Evolutionary conservation across 2,113 vertebrate species (phyloP), one percentile per base, ranked within the genome.

Genomic region (Theristicus caerulescens): DNA sequence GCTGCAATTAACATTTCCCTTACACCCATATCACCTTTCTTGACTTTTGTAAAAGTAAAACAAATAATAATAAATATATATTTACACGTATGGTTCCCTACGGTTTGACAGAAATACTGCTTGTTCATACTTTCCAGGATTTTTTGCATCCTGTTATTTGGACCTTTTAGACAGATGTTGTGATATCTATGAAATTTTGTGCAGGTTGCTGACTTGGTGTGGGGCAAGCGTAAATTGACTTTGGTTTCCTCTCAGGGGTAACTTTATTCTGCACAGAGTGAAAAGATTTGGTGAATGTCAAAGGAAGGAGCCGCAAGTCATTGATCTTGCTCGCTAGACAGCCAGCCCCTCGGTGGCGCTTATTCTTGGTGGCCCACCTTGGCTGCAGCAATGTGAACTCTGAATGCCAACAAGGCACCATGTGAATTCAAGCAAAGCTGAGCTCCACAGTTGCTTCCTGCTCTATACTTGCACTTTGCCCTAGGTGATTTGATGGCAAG

Each of bases 1-100:
- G 29, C 69, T 97, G 87, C 86, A 98, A 97, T 97, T 98, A 98
- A 64, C 91, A 87, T 95, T 97, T 96, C 47, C 82, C 81, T 97
- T 96, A 90, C 76, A 95, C 91, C 85, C 58, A 42, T 61, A 83
- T 90, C 82, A 94, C 72, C 90, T 96, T 96, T 96, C 86, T 71
- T 93, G 91, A 61, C 93, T 94, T 96, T 93, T 85, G 7, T 34
- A 78, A 57, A 77, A 71, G 24, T 67, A 76, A 85, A 61, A 3
- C 32, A 87, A 94, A 66, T 58, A 78, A 55, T 52, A 69, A 72
- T 46, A 88, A 88, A 64, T 34, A 46, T 26, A 32, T 82, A 86
- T 90, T 87, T 93, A 87, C 32, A 25, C 8, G 15, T 92, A 83
- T 84, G 47, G 40, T 85, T 96, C 95, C 86, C 82, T 84, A 92